phyloP scores from a whole-genome alignment of 2,113 vertebrate species.

The Mungos mungo region DNA sequence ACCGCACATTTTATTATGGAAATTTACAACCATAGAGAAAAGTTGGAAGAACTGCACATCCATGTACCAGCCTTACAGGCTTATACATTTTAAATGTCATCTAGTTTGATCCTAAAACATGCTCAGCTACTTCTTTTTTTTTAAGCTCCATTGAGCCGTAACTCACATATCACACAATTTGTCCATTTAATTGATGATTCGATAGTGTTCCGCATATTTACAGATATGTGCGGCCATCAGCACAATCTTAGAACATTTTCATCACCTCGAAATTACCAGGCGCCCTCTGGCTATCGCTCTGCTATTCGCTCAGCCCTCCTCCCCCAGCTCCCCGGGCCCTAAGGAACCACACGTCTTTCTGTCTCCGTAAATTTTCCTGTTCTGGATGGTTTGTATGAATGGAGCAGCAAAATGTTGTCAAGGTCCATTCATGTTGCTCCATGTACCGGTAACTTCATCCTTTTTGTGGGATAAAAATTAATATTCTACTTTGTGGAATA shows the following conservation, averaged over 20 bases:
- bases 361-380: not conserved
- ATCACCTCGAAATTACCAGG: not conserved
- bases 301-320: not conserved
- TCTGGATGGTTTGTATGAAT: not conserved
- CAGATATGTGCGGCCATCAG: not conserved
- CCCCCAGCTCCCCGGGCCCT: no score
- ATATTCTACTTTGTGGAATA: no score
- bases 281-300: not conserved
- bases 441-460: not conserved
- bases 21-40: not conserved
- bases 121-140: not conserved
- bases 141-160: not conserved
- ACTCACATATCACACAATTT: not conserved
- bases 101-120: not conserved
- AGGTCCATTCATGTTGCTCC: not conserved
- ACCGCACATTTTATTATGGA: not conserved
- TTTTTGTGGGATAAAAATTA: not conserved
- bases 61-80: not conserved
- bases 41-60: not conserved
- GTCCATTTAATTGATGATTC: not conserved
- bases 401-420: not conserved
- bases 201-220: not conserved
- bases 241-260: not conserved
- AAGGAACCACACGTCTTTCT: not conserved
- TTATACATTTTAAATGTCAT: not conserved